Evolutionary conservation across 2,888 invertebrate species (phyloP).

Genomic region (Alentia gelatinosa): DNA sequence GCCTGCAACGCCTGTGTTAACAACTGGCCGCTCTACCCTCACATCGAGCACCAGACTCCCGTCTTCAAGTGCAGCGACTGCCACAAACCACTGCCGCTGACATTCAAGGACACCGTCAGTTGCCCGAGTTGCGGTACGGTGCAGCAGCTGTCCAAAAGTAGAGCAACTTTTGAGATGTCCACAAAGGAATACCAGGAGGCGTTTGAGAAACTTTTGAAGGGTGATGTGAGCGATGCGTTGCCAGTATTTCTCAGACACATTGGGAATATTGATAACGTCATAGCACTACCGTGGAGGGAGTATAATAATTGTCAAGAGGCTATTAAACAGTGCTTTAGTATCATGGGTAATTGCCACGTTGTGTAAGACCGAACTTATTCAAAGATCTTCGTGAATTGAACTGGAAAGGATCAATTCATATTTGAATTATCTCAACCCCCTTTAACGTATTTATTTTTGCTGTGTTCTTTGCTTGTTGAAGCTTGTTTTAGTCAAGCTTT

Average conservation of each 20-base stretch:
- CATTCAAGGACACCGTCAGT: not conserved
- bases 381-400: no score
- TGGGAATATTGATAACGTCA: slow-evolving; percentile 67
- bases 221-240: slow-evolving; percentile 66
- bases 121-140: not conserved
- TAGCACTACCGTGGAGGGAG: slow-evolving; percentile 75
- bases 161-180: slow-evolving; percentile 54
- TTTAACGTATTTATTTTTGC: no score
- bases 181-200: slow-evolving; percentile 68
- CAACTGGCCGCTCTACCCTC: slow-evolving; percentile 77
- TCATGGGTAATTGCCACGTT: slow-evolving; percentile 71
- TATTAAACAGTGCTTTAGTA: slow-evolving; percentile 78
- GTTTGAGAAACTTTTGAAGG: slow-evolving; percentile 69
- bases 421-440: no score
- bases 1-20: slow-evolving; percentile 86
- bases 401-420: no score
- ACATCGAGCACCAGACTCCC: slow-evolving; percentile 70
- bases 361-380: not conserved
- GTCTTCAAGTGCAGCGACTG: slow-evolving; percentile 75
- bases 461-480: no score
- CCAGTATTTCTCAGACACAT: slow-evolving; percentile 70
- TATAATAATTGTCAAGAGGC: slow-evolving; percentile 79
- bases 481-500: no score
- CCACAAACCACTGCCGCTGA: slow-evolving; percentile 68
- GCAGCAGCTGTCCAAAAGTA: slow-evolving; percentile 52